Base-by-base conservation (phyloP, 2,113 vertebrate species). In the Stegastes partitus region DNA sequence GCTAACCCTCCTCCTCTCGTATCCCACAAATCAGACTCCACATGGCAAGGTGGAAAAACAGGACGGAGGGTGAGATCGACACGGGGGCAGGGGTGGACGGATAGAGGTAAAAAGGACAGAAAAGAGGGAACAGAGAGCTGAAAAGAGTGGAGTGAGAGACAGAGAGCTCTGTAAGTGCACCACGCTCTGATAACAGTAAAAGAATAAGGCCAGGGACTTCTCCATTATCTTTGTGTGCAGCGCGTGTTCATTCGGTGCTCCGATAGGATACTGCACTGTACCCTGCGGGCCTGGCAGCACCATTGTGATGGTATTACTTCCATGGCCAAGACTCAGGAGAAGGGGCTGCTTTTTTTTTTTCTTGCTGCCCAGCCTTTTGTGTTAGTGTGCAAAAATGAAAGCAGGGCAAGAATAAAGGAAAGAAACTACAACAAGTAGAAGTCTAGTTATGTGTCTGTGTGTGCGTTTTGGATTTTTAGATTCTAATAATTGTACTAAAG, bases 251-350 rank as follows among this genome's bases (percentile, higher is more conserved):
- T 73, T 77, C 89, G 84, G 61, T 81, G 79, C 77, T 88, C 74
- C n/a, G 65, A 81, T 81, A 86, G 89, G 81, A 90, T 73, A 71
- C 75, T 76, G 81, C 73, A 64, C 78, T 68, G 79, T 73, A 83
- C 89, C 92, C 93, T 69, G 70, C 61, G 68, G 91, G 86, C 79
- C 74, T 78, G 73, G 82, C 83, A 85, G 88, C 74, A 34, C 82
- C 85, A 91, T 91, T 93, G 92, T 93, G 87, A 88, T 78, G 82
- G 90, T 85, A 93, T 94, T 93, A 94, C 92, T 92, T 93, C 87
- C 91, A 92, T 88, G 88, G 89, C 84, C 72, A 75, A 87, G 82
- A 80, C 82, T 87, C 81, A 10, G 83, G 82, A 91, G 86, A 92
- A 89, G 75, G 69, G 71, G 51, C 15, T 42, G 54, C 26, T 26